Base-by-base conservation (phyloP, 1,140 invertebrate species). In the Drepana arcuata region DNA sequence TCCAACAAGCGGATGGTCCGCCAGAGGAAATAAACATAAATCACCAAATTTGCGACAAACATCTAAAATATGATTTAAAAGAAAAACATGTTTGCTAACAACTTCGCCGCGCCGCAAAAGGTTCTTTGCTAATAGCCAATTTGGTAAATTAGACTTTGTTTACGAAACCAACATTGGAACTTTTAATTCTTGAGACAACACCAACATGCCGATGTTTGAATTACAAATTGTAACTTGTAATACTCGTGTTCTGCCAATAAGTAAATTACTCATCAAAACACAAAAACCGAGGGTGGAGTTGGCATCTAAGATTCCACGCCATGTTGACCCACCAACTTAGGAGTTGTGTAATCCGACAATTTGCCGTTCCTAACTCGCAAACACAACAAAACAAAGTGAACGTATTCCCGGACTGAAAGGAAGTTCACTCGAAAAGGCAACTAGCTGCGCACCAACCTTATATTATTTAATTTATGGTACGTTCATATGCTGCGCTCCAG, bases 401-500 rank as follows among this genome's bases (percentile, higher is more conserved):
- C 67, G 74, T 63, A 72, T 75, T 71, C 65, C 65, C 69, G 53
- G 42, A 47, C 58, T 62, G 54, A 62, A 70, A 72, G 73, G 69
- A 74, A 78, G 62, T 73, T 69, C 68, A 61, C 60, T 70, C 58
- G 57, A 68, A 77, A 69, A 74, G 66, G 68, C 68, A 67, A 68
- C 70, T 72, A 62, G 68, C 68, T 65, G 62, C 48, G 57, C 53
- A 61, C 59, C 66, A 77, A 66, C 65, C 65, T 68, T 79, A 72
- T 70, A 73, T 69, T 73, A 56, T 62, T 58, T 48, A 75, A 80
- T 80, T 80, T 77, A 77, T 71, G 63, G 73, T 69, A 69, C 60
- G 57, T 64, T 69, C 49, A 40, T 50, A 41, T 51, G 51, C 45
- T 57, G 29, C 61, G 64, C 49, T 70, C 66, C 39, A 68, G 51